Evolutionary conservation across 2,113 vertebrate species (phyloP).

Genomic region (Nibea coibor): DNA sequence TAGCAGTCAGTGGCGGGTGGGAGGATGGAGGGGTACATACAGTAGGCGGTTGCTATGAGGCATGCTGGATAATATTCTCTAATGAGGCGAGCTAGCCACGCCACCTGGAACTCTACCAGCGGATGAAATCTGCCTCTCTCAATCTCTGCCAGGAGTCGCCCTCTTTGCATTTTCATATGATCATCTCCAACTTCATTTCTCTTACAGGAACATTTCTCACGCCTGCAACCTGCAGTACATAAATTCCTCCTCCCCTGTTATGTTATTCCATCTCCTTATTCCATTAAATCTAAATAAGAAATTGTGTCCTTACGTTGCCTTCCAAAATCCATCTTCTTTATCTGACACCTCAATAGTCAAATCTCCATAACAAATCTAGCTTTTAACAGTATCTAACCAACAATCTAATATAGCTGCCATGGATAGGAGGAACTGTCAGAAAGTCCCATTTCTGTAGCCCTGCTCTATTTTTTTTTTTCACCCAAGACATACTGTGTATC

Average conservation of each 20-base stretch:
- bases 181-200: conserved; percentile 45
- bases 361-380: conserved; percentile 46
- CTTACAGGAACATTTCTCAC: conserved; percentile 26
- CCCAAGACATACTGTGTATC: conserved; percentile 28
- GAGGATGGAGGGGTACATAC: conserved; percentile 19
- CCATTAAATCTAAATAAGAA: conserved; percentile 35
- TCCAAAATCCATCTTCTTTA: conserved; percentile 21
- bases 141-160: conserved; percentile 57
- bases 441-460: conserved; percentile 36
- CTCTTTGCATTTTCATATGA: conserved; percentile 57
- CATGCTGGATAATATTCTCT: conserved; percentile 75
- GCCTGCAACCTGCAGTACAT: conserved; percentile 14
- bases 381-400: conserved; percentile 27
- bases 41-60: conserved; percentile 51
- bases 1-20: conserved; percentile 43
- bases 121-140: conserved; percentile 50
- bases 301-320: conserved; percentile 4
- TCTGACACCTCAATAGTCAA: conserved; percentile 20
- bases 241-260: conserved; percentile 19
- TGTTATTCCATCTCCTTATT: conserved; percentile 21
- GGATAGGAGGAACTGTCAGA: conserved; percentile 45
- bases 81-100: conserved; percentile 71
- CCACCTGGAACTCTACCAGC: conserved; percentile 71
- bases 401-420: conserved; percentile 33
- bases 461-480: conserved; percentile 20